Evolutionary conservation across 1,140 invertebrate genomes (phyloP), one percentile per base, ranked within the genome.

Genomic region (Nylanderia fulva): DNA sequence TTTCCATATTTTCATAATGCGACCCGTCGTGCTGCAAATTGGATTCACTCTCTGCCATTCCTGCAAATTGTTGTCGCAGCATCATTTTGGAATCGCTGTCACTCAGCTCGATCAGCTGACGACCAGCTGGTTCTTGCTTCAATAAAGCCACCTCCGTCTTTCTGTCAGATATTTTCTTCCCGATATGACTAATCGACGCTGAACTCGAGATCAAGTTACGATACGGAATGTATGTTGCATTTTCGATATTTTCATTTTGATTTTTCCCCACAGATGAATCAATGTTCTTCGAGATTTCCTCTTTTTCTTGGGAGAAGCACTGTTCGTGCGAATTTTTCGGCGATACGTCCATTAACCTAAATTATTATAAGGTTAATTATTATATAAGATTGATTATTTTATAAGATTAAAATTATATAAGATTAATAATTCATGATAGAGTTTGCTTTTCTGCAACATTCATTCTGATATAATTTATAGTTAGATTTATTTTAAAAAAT

Each of bases 1-100:
- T 69, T 0, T 88, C 76, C n/a, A 66, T 64, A 2, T 58, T 42
- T 15, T 69, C 36, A 48, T 54, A 69, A 29, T 87, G 18, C 21
- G 45, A 2, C 5, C 9, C 9, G 4, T 48, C 21, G 66, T 18
- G 58, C 27, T 11, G 68, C 11, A 8, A 24, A 71, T 74, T 72
- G 18, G 68, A 45, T 18, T 11, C 1, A 15, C 9, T 0, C 5
- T 60, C 13, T 60, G 39, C 13, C 5, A 71, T 27, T 72, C 91
- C 71, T 39, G 21, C 42, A 0, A 91, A 72, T 24, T 90, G 84
- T 11, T 77, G 86, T 13, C 76, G 80, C 0, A 93, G 69, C 7
- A 88, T 66, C 88, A 93, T 89, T 71, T 93, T 92, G 3, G 76
- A 87, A 21, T 80, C 85, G 18, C 76, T 84, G 54, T 91, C 87